Evolutionary conservation across 2,888 invertebrate species (phyloP).

Genomic region (Chydorus sphaericus): DNA sequence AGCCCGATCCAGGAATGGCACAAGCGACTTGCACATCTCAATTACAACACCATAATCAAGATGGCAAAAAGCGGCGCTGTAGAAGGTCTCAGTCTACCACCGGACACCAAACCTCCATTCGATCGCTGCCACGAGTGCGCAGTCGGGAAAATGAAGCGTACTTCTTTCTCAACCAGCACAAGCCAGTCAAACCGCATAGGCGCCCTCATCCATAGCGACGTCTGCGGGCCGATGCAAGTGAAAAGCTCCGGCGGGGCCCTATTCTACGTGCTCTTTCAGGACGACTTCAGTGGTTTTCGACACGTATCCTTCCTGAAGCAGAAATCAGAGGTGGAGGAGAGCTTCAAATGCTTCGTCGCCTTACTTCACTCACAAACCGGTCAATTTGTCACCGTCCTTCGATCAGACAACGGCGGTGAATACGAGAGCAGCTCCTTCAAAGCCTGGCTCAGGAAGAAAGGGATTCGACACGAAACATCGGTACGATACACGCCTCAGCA

Average conservation of each 20-base stretch:
- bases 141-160: neutral
- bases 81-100: neutral
- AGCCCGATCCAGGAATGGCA: neutral
- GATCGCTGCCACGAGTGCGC: neutral
- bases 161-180: neutral
- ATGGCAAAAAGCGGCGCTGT: neutral
- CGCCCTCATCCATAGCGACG: neutral
- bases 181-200: neutral
- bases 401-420: neutral
- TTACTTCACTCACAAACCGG: neutral
- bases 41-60: neutral
- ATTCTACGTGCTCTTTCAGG: neutral
- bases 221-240: slow-evolving; percentile 1
- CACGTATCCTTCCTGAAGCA: neutral
- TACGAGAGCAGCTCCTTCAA: neutral
- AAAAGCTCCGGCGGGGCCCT: neutral
- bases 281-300: neutral
- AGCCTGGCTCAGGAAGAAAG: neutral
- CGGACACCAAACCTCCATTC: neutral
- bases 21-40: neutral
- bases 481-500: neutral
- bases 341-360: neutral
- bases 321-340: neutral
- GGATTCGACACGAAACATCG: neutral
- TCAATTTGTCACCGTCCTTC: neutral